Conservation (phyloP, 2,797 vertebrate species). For the Falco naumanni region DNA sequence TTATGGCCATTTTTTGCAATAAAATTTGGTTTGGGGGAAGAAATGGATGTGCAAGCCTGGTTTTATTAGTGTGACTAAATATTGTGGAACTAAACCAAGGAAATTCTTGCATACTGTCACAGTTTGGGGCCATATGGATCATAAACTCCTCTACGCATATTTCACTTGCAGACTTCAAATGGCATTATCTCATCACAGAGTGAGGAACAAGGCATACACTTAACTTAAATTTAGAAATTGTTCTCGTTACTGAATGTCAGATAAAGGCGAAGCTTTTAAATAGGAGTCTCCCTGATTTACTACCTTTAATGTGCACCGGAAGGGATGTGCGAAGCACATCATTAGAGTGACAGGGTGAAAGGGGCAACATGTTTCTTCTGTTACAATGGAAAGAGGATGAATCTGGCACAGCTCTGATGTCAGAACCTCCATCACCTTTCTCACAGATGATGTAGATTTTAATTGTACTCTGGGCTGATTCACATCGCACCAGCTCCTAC, state of each 20-base stretch:
- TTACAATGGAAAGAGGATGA: constrained; percentile 75
- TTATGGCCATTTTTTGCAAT: constrained; percentile 70
- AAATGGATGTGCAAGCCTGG: constrained; percentile 69
- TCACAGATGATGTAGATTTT: constrained; percentile 83
- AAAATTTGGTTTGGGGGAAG: constrained; percentile 73
- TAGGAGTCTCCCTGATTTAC: constrained; percentile 76
- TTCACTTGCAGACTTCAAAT: constrained; percentile 59
- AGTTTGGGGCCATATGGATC: constrained; percentile 66
- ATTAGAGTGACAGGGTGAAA: constrained; percentile 79
- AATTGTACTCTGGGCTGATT: constrained; percentile 80
- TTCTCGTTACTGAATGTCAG: constrained; percentile 77
- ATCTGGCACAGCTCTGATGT: constrained; percentile 80
- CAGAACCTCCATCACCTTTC: constrained; percentile 80
- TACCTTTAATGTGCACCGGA: constrained; percentile 70
- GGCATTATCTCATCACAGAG: constrained; percentile 65
- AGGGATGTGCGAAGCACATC: constrained; percentile 70
- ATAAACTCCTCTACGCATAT: constrained; percentile 72
- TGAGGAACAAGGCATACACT: constrained; percentile 54
- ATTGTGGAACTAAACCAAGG: constrained; percentile 70
- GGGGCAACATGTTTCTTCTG: constrained; percentile 77
- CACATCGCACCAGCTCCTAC: constrained; percentile 80
- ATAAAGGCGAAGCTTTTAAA: constrained; percentile 77
- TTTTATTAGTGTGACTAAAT: constrained; percentile 76
- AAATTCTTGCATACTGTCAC: constrained; percentile 71
- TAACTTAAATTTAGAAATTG: constrained; percentile 69